Base-by-base conservation (phyloP, 1,140 invertebrate species). In the Pseudachorutes palmiensis region DNA sequence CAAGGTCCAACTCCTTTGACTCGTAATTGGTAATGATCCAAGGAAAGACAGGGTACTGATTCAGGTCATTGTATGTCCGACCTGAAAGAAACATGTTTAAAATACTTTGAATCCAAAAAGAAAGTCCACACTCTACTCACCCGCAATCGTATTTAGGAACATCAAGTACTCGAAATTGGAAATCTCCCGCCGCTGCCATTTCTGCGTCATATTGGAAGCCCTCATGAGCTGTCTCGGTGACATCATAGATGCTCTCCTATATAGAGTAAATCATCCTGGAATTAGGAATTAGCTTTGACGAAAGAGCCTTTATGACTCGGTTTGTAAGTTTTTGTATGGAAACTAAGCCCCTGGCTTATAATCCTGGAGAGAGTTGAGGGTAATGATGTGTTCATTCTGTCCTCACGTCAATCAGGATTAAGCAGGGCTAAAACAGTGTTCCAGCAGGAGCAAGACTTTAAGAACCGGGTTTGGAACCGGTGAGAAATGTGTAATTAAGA, bases 91-190 rank as follows among this genome's bases (percentile, higher is more conserved):
- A 57, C 5, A n/a, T 57, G 5, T 24, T 14, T 22, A 14, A 57
- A 14, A 14, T 14, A 57, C 24, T 57, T 57, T 5, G 24, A 57
- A 57, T 45, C 19, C 36, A 45, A 5, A 57, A 57, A 22, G 31
- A 16, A 55, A 55, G 24, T 55, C 24, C 5, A 14, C 9, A 55
- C 5, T 26, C 5, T 22, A 14, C 62, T 84, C 78, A 94, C 92
- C 95, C 65, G 97, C 96, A 73, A 99, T 97, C 3, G 97, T 99
- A 79, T 99, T 99, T 62, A 99, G 85, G 81, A 98, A 99, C 96
- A 99, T 99, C 69, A 99, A 84, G 80, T 99, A 99, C 78, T 99
- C 96, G 79, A 99, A 99, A 81, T 99, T 99, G 57, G 94, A 97
- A 72, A 99, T 98, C 80, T 99, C 97, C 28, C 97, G 82, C 14